Percentiles rank a stretch among this genome's conserved stretches.
Conservation (phyloP, 2,888 invertebrate species). For the Yponomeuta sedellus region DNA sequence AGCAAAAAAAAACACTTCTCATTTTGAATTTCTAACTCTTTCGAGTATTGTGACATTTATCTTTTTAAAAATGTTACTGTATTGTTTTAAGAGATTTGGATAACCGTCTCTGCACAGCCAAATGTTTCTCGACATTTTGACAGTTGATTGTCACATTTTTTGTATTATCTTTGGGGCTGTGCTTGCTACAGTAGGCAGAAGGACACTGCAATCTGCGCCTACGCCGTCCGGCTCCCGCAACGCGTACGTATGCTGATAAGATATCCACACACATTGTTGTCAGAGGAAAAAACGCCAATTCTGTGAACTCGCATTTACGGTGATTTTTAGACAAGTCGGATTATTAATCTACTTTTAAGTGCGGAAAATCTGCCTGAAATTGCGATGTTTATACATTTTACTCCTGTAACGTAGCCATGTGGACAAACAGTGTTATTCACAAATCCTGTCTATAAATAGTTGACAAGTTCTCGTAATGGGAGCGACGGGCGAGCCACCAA, state of each 20-base stretch:
- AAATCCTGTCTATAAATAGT: background rate
- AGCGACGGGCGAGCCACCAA: conserved; percentile 12
- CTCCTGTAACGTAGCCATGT: too few species aligned
- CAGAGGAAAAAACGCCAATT: background rate
- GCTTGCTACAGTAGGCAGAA: conserved; percentile 30
- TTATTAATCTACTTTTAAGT: too few species aligned
- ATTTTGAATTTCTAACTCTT: conserved; percentile 14
- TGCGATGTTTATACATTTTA: too few species aligned
- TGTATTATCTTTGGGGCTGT: background rate
- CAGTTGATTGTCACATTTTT: background rate
- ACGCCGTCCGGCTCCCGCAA: conserved; percentile 51
- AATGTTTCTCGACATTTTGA: background rate
- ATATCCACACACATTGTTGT: background rate
- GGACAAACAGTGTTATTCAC: background rate
- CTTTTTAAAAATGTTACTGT: background rate
- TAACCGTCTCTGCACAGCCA: background rate
- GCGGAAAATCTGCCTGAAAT: too few species aligned
- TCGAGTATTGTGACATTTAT: conserved; percentile 11
- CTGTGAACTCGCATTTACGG: background rate
- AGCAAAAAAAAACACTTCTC: conserved; percentile 30
- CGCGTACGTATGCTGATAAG: conserved; percentile 20
- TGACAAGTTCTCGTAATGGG: background rate
- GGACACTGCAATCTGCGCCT: conserved; percentile 51
- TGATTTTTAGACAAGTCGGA: background rate
- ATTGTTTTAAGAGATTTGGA: background rate